These are phyloP conservation scores for Bucco capensis DNA, from an alignment of 2,113 vertebrate species.

Conservation along the genomic window DNA sequence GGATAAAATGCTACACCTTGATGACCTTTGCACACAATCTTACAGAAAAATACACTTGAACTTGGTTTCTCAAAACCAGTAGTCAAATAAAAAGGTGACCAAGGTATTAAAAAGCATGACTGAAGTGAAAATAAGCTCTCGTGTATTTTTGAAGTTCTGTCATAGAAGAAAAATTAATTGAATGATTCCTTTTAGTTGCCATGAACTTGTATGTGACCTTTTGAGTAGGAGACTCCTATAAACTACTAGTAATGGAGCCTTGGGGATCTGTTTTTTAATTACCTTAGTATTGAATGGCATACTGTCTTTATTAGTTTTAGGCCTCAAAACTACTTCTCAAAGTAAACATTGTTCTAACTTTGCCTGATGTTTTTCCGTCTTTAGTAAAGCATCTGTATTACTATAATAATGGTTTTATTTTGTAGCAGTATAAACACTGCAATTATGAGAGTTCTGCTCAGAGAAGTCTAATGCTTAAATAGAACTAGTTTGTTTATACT, in stretches of 20 bases:
- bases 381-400: neutral
- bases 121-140: neutral
- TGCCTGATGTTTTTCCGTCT: neutral
- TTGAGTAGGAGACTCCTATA: neutral
- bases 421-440: neutral
- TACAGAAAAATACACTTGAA: too few relatives aligned
- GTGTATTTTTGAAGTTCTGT: neutral
- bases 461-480: neutral
- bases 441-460: neutral
- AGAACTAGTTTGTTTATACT: neutral
- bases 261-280: constrained; percentile 49
- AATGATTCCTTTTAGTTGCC: constrained; percentile 1
- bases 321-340: constrained; percentile 1
- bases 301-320: constrained; percentile 36
- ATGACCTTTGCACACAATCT: too few relatives aligned
- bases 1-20: neutral
- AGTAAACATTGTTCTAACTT: constrained; percentile 17
- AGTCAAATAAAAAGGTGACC: neutral
- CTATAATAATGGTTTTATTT: constrained; percentile 23
- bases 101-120: neutral
- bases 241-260: neutral
- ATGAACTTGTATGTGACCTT: neutral
- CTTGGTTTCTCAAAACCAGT: neutral
- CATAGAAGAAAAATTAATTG: neutral
- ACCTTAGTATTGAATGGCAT: constrained; percentile 17